Conservation (phyloP, 1,140 invertebrate genomes). For the Halesus radiatus region DNA sequence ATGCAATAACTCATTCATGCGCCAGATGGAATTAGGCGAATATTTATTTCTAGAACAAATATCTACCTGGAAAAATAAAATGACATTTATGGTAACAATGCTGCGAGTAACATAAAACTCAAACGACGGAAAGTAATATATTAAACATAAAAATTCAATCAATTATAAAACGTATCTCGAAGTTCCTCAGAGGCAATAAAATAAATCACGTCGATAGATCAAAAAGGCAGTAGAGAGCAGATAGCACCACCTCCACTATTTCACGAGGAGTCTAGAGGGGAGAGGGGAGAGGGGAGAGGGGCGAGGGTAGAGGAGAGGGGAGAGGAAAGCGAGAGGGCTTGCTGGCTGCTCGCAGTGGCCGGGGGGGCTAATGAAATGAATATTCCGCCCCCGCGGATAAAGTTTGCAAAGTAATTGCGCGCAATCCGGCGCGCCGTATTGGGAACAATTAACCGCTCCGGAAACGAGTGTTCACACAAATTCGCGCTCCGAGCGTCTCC, state of each 20-base stretch:
- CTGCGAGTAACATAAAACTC: neutral
- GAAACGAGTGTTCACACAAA: slow-evolving; percentile 48
- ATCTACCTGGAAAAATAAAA: too few species aligned
- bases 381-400: slow-evolving; percentile 38
- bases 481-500: neutral
- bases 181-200: slow-evolving; percentile 8
- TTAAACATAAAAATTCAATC: slow-evolving; percentile 20
- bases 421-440: slow-evolving; percentile 43
- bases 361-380: slow-evolving; percentile 11
- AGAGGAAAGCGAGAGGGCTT: neutral
- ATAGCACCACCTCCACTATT: too few species aligned
- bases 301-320: too few species aligned
- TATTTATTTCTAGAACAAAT: too few species aligned
- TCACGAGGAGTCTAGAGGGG: neutral
- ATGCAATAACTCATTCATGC: too few species aligned
- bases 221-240: slow-evolving; percentile 1
- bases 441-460: slow-evolving; percentile 52
- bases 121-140: too few species aligned
- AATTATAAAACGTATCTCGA: slow-evolving; percentile 5
- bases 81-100: too few species aligned
- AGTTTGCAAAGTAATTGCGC: slow-evolving; percentile 52
- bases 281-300: too few species aligned
- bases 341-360: neutral
- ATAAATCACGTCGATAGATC: slow-evolving; percentile 31
- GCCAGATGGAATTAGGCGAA: too few species aligned